Percentiles rank a stretch among this genome's conserved stretches.
phyloP scores from a whole-genome alignment of 2,113 vertebrate genomes.

The Maccullochella peelii region DNA sequence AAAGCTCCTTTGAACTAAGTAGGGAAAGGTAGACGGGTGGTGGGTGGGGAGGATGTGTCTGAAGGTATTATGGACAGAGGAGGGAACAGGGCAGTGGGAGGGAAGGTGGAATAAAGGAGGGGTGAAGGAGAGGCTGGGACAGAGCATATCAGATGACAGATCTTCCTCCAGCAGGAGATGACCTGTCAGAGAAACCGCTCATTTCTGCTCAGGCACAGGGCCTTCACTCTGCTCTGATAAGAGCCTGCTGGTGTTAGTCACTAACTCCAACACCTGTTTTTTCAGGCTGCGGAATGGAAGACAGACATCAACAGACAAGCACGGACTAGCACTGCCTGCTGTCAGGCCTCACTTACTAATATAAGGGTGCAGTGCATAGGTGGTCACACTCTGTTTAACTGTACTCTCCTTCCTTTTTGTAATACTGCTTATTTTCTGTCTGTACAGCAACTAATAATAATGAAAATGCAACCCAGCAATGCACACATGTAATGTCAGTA shows the following conservation, averaged over 20 bases:
- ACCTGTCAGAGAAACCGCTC: slow-evolving; percentile 57
- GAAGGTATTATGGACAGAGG: slow-evolving; percentile 36
- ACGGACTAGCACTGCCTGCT: slow-evolving; percentile 39
- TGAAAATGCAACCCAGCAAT: slow-evolving; percentile 19
- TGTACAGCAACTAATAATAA: slow-evolving; percentile 35
- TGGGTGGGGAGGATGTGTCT: slow-evolving; percentile 33
- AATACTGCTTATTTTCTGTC: slow-evolving; percentile 54
- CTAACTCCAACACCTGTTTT: slow-evolving; percentile 65
- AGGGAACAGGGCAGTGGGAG: slow-evolving; percentile 2
- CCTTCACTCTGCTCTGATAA: slow-evolving; percentile 45
- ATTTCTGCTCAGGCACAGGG: slow-evolving; percentile 41
- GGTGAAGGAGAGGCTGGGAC: slow-evolving; percentile 39
- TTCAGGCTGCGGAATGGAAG: slow-evolving; percentile 38
- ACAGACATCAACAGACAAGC: slow-evolving; percentile 57
- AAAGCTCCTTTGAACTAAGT: slow-evolving; percentile 44
- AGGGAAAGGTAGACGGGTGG: slow-evolving; percentile 24
- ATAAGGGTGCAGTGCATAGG: slow-evolving; percentile 20
- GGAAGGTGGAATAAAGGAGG: slow-evolving; percentile 34
- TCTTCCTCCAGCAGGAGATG: slow-evolving; percentile 70
- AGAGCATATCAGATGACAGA: slow-evolving; percentile 67
- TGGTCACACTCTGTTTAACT: slow-evolving; percentile 36
- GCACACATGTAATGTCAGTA: slow-evolving; percentile 14
- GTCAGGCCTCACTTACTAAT: slow-evolving; percentile 40
- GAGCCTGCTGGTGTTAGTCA: slow-evolving; percentile 43
- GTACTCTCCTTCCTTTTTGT: slow-evolving; percentile 35